Evolutionary conservation across 1,140 invertebrate species (phyloP), one percentile per base, ranked within the genome.

Genomic region (Acromyrmex echinatior): DNA sequence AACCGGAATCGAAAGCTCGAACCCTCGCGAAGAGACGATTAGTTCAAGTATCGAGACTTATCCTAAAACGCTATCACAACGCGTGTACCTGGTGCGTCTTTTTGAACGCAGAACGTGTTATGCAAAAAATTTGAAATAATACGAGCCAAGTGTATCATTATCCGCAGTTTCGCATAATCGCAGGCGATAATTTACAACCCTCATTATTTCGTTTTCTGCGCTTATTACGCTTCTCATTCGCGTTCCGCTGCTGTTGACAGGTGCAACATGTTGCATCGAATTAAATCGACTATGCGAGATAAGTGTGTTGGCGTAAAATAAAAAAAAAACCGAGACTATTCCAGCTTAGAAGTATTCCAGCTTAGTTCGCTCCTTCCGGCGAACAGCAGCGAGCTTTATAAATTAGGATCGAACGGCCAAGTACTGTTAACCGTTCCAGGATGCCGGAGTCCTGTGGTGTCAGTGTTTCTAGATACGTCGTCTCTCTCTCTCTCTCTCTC

Each of bases 281-380:
- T 82, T 82, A 82, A 82, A 82, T 73, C 10, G 68, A 60, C 56
- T 82, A n/a, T 45, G 28, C 45, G 80, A 84, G 70, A 84, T 84
- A 84, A 76, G 58, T 58, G 35, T 60, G 35, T 60, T 25, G 79
- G 31, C 31, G 79, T 25, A 39, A 31, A 31, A 9, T 1, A 7
- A n/a, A 1, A 39, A 45, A 81, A 58, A 58, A 31, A 21, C 4
- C 25, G 45, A 21, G 31, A 25, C 45, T 35, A 76, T 73, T 21
- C 3, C 56, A 21, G 68, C 53, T 62, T 62, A 62, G 60, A 45
- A 74, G 51, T 35, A 35, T 35, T 35, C 31, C 31, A 35, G 0
- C 31, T 35, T 35, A 7, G 21, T 25, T 28, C 49, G 21, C 39
- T 45, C 60, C 68, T 74, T 74, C 66, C 79, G 66, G 65, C 7